These are phyloP conservation scores for Cylloceria caligata DNA, from an alignment of 2,888 invertebrate species.

Conservation along the genomic window DNA sequence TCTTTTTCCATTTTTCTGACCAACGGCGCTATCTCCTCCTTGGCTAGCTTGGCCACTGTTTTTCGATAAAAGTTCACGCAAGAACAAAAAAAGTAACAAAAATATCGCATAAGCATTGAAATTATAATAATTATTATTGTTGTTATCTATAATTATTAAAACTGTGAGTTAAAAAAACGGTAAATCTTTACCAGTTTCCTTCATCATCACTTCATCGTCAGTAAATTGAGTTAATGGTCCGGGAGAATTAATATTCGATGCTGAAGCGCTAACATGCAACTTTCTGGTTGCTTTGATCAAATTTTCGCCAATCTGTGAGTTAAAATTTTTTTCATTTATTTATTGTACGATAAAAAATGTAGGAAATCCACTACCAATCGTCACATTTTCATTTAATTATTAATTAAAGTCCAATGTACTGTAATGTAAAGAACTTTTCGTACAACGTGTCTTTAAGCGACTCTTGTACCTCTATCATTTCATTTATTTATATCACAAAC, in stretches of 20 bases:
- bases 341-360: background rate
- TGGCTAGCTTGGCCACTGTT: constrained; percentile 94
- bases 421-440: background rate
- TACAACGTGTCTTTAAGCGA: background rate
- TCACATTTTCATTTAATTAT: background rate
- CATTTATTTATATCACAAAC: background rate
- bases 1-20: constrained; percentile 97
- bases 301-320: constrained; percentile 69
- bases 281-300: constrained; percentile 66
- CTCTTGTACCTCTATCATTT: background rate
- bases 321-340: background rate
- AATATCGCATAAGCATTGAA: background rate
- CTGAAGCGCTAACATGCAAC: constrained; percentile 70
- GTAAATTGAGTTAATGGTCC: constrained; percentile 92
- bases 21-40: constrained; percentile 94
- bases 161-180: background rate
- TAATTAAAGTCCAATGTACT: background rate
- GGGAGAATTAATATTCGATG: constrained; percentile 72
- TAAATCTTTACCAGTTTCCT: constrained; percentile 92
- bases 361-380: background rate
- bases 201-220: constrained; percentile 96
- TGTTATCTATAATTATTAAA: background rate
- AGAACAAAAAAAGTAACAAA: background rate
- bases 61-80: background rate
- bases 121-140: background rate